These are phyloP conservation scores for Oceanodroma leucorhoa DNA, from an alignment of 2,797 vertebrate genomes.

Conservation along the genomic window DNA sequence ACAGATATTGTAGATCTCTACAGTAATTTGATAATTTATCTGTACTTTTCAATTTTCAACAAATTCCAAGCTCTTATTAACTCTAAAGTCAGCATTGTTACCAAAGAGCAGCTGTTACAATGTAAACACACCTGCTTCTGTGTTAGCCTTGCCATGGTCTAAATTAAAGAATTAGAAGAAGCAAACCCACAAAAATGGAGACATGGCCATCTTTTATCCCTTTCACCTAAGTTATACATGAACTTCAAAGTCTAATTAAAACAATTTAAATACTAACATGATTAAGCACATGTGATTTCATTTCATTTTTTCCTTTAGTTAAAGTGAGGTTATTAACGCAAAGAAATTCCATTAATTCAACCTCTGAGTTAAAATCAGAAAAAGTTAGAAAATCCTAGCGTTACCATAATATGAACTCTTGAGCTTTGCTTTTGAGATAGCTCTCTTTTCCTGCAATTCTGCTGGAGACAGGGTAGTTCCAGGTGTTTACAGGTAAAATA, in stretches of 20 bases:
- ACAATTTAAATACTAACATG: not conserved
- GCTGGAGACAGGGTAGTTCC: not conserved
- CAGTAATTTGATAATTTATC: not conserved
- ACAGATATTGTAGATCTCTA: not conserved
- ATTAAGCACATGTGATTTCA: not conserved
- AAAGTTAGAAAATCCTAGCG: not conserved
- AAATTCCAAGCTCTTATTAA: not conserved
- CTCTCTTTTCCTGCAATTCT: not conserved
- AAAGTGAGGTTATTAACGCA: not conserved
- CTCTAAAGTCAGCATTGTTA: not conserved
- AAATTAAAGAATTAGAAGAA: not conserved
- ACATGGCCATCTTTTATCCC: not conserved
- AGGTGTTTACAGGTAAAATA: not conserved
- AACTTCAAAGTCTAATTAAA: not conserved
- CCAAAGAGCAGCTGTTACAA: not conserved
- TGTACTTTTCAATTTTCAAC: not conserved
- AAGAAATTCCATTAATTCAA: not conserved
- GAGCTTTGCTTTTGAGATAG: not conserved
- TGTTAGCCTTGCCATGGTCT: not conserved
- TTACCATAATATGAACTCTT: not conserved
- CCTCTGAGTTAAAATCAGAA: not conserved
- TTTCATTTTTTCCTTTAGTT: not conserved
- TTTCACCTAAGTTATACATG: not conserved
- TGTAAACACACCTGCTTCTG: not conserved
- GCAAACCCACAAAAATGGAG: not conserved